Conservation (phyloP, 2,113 vertebrate genomes). For the Oostethus manadensis region DNA sequence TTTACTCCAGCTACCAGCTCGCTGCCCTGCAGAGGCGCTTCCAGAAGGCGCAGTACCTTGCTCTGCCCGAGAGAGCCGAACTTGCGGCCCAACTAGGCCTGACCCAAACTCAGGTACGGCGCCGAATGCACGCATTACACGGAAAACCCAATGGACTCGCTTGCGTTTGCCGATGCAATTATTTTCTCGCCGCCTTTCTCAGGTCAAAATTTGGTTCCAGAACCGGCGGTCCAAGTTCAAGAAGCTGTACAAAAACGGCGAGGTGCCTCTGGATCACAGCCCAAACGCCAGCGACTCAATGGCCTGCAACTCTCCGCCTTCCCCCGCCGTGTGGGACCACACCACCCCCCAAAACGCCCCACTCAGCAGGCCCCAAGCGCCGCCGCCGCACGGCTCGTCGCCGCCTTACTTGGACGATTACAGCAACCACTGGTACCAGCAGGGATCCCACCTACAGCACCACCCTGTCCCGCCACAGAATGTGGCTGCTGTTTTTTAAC, state of each 20-base stretch:
- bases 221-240: slow-evolving; percentile 98
- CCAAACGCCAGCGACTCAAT: slow-evolving; percentile 98
- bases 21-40: slow-evolving; percentile 94
- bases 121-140: not conserved
- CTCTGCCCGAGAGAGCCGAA: slow-evolving; percentile 91
- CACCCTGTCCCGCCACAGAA: slow-evolving; percentile 85
- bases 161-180: too few relatives aligned
- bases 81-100: slow-evolving; percentile 93
- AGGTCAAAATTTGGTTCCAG: slow-evolving; percentile 99
- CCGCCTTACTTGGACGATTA: slow-evolving; percentile 92
- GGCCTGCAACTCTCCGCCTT: slow-evolving; percentile 93
- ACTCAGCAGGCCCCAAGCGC: slow-evolving; percentile 77
- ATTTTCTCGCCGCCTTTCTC: slow-evolving; percentile 3
- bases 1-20: slow-evolving; percentile 98
- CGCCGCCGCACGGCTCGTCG: slow-evolving; percentile 84
- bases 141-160: too few relatives aligned
- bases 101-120: slow-evolving; percentile 92
- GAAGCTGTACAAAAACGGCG: slow-evolving; percentile 97
- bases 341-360: slow-evolving; percentile 78
- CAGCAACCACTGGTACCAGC: slow-evolving; percentile 89
- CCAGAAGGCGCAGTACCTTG: slow-evolving; percentile 97
- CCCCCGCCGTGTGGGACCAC: slow-evolving; percentile 90
- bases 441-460: slow-evolving; percentile 89
- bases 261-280: slow-evolving; percentile 92
- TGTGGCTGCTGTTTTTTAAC: slow-evolving; percentile 84